Conservation (phyloP, 2,113 vertebrate species). For the Xiphophorus hellerii region DNA sequence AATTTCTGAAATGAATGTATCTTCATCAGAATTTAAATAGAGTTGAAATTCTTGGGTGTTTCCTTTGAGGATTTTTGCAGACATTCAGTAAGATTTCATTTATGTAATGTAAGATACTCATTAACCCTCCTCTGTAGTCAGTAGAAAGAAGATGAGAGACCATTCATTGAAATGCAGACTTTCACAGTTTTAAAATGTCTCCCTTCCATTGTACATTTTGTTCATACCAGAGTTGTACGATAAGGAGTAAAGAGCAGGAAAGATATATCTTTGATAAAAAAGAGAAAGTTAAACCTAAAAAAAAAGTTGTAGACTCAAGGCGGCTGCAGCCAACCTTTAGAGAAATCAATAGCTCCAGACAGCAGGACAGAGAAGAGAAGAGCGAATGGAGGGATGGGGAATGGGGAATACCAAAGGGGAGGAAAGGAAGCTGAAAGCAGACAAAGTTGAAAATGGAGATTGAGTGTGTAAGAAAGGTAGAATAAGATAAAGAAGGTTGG, state of each 20-base stretch:
- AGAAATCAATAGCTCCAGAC: slow-evolving; percentile 75
- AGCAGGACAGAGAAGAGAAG: slow-evolving; percentile 44
- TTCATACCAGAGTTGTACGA: slow-evolving; percentile 8
- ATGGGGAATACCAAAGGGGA: slow-evolving; percentile 42
- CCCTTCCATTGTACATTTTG: background rate
- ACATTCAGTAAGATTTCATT: background rate
- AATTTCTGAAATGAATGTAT: too few relatives aligned
- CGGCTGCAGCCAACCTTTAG: slow-evolving; percentile 59
- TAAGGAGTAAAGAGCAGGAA: slow-evolving; percentile 5
- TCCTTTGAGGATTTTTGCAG: background rate
- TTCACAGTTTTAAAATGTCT: slow-evolving; percentile 13
- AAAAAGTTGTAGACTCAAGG: slow-evolving; percentile 17
- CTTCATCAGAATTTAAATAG: too few relatives aligned
- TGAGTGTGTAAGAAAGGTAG: slow-evolving; percentile 37
- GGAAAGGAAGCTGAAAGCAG: slow-evolving; percentile 18
- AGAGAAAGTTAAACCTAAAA: slow-evolving; percentile 18
- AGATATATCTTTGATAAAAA: slow-evolving; percentile 20
- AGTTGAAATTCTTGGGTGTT: background rate
- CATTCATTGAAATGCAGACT: slow-evolving; percentile 3
- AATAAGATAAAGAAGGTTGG: slow-evolving; percentile 52
- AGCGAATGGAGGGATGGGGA: slow-evolving; percentile 2
- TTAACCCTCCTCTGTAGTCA: background rate
- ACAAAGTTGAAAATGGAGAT: slow-evolving; percentile 47
- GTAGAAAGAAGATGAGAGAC: background rate
- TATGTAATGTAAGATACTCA: slow-evolving; percentile 1